These are phyloP conservation scores for Gymnogyps californianus DNA, from an alignment of 2,113 vertebrate genomes.

Conservation along the genomic window DNA sequence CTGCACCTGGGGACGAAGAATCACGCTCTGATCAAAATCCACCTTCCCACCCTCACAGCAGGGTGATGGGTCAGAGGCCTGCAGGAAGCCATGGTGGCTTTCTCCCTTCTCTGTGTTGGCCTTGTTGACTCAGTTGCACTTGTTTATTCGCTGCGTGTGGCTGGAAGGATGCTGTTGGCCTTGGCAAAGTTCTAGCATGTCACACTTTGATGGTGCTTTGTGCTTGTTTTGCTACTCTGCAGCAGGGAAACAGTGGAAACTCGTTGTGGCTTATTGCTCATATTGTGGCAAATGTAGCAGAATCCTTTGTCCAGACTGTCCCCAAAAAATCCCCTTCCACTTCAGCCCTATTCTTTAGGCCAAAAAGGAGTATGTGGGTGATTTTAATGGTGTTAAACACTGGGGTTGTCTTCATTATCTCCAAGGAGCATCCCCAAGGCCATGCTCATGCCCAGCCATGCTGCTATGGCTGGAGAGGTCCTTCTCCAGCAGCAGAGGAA, in stretches of 20 bases:
- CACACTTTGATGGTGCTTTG: neutral
- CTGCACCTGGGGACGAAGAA: neutral
- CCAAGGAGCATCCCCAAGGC: neutral
- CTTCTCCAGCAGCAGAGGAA: neutral
- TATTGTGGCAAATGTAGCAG: neutral
- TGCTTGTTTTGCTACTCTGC: neutral
- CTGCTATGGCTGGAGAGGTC: neutral
- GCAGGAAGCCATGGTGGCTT: neutral
- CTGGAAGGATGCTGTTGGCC: neutral
- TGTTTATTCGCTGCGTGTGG: neutral
- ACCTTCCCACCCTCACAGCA: neutral
- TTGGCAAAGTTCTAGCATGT: neutral
- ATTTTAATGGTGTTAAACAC: neutral
- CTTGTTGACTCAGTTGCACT: neutral
- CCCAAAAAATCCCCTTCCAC: neutral
- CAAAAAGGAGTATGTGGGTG: neutral
- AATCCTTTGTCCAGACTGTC: neutral
- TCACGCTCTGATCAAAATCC: neutral
- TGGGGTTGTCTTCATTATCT: neutral
- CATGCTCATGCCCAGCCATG: neutral
- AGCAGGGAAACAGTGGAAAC: neutral
- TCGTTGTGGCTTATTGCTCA: neutral
- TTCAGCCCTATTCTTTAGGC: neutral
- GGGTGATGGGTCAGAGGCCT: neutral
- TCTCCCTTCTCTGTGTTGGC: neutral